A percentile compares a stretch with the other conserved stretches of the same genome.
Conservation (phyloP, 2,888 invertebrate species). For the Helicoverpa assulta region DNA sequence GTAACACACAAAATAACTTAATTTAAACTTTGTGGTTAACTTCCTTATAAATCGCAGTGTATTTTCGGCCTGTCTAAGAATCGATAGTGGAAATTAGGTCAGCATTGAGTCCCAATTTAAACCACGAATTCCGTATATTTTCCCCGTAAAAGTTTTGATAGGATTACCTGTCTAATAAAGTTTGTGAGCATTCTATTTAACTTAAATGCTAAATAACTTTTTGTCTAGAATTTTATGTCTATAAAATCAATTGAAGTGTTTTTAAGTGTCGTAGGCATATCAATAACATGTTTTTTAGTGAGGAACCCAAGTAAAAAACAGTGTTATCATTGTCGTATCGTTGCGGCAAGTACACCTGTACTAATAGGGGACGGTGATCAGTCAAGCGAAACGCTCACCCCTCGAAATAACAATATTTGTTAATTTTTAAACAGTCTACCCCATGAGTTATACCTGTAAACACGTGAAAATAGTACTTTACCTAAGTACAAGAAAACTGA, state of each 20-base stretch:
- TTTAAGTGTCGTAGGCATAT: too few relatives aligned
- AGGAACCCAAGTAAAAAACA: constrained; percentile 62
- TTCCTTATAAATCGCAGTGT: constrained; percentile 18
- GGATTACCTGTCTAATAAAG: background rate
- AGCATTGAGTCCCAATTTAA: constrained; percentile 8
- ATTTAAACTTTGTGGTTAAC: background rate
- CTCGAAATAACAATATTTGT: constrained; percentile 66
- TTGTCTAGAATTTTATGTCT: background rate
- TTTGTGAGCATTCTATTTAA: background rate
- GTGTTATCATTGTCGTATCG: constrained; percentile 66
- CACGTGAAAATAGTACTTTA: constrained; percentile 60
- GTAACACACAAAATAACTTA: too few relatives aligned
- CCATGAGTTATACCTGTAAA: constrained; percentile 59
- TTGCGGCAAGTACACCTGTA: constrained; percentile 59
- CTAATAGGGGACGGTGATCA: constrained; percentile 71
- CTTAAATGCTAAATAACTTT: background rate
- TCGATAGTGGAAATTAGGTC: constrained; percentile 38
- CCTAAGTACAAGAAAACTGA: constrained; percentile 18
- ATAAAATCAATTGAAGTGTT: background rate
- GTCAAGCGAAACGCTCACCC: constrained; percentile 76
- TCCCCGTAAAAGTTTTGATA: background rate
- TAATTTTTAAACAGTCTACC: constrained; percentile 76
- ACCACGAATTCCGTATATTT: constrained; percentile 20
- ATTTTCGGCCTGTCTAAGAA: constrained; percentile 25
- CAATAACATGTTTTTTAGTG: background rate